phyloP scores from a whole-genome alignment of 1,140 invertebrate species.

The Diorhabda elongata region DNA sequence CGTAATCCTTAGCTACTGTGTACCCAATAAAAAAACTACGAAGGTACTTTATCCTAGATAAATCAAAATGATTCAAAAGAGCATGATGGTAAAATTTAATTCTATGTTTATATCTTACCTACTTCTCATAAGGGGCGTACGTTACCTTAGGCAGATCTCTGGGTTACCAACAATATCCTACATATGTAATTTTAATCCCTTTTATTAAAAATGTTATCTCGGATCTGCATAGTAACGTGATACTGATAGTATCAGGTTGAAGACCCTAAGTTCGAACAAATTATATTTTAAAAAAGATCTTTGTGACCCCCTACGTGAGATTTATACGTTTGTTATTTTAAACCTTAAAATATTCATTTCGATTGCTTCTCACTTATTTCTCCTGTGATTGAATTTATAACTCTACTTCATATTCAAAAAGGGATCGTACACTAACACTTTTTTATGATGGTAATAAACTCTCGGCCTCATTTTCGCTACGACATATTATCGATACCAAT shows the following conservation, averaged over 20 bases:
- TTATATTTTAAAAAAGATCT: constrained; percentile 23
- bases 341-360: constrained; percentile 31
- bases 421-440: not conserved
- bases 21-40: constrained; percentile 10
- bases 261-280: constrained; percentile 27
- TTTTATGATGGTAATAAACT: not conserved
- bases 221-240: constrained; percentile 40
- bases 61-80: constrained; percentile 41
- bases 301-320: constrained; percentile 28
- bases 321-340: constrained; percentile 31
- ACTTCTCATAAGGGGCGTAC: constrained; percentile 33
- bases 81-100: constrained; percentile 36
- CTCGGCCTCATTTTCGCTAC: not conserved
- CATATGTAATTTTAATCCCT: constrained; percentile 41
- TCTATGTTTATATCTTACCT: constrained; percentile 36
- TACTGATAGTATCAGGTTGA: constrained; percentile 40
- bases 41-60: constrained; percentile 23
- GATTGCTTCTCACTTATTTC: constrained; percentile 7
- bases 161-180: constrained; percentile 32
- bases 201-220: constrained; percentile 39
- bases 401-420: constrained; percentile 3
- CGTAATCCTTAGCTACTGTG: constrained; percentile 12
- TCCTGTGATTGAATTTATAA: constrained; percentile 12
- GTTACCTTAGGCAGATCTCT: constrained; percentile 14
- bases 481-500: not conserved